Percentiles rank a stretch among this genome's conserved stretches.
Evolutionary conservation across 2,888 invertebrate genomes (phyloP).

Genomic region (Acrocera orbiculus): DNA sequence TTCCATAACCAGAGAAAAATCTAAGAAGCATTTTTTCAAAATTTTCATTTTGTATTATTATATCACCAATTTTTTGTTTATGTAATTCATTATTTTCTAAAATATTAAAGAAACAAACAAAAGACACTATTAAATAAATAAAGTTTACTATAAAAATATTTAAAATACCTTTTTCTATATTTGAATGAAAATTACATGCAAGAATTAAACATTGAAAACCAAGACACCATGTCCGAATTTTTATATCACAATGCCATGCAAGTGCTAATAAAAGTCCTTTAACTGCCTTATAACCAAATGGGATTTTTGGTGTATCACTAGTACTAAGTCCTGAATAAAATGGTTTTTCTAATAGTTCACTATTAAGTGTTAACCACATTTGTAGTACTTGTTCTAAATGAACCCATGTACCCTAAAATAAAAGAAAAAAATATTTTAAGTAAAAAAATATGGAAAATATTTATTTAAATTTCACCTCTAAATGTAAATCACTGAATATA

Average conservation of each 20-base stretch:
- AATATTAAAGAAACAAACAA: conserved; percentile 11
- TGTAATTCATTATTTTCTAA: conserved; percentile 17
- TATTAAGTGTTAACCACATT: conserved; percentile 73
- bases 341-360: conserved; percentile 31
- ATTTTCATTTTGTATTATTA: conserved; percentile 42
- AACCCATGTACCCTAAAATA: conserved; percentile 47
- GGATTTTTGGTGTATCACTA: conserved; percentile 42
- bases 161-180: conserved; percentile 16
- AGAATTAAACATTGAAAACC: conserved; percentile 53
- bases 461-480: conserved; percentile 25
- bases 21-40: conserved; percentile 45
- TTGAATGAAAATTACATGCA: conserved; percentile 42
- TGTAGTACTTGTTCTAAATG: conserved; percentile 71
- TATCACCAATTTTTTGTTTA: conserved; percentile 33
- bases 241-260: conserved; percentile 47
- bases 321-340: conserved; percentile 37
- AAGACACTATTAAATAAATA: no score
- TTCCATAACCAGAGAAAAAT: conserved; percentile 45
- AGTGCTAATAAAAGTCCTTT: conserved; percentile 46
- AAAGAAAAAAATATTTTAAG: conserved; percentile 1
- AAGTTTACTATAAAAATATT: no score
- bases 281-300: conserved; percentile 45
- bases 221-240: conserved; percentile 56
- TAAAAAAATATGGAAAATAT: conserved; percentile 6
- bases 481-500: conserved; percentile 46